Evolutionary conservation across 37 sponge, comb jelly and placozoan genomes (phyloP), one percentile per base, ranked within the genome.

Genomic region (Beroe forskalii): DNA sequence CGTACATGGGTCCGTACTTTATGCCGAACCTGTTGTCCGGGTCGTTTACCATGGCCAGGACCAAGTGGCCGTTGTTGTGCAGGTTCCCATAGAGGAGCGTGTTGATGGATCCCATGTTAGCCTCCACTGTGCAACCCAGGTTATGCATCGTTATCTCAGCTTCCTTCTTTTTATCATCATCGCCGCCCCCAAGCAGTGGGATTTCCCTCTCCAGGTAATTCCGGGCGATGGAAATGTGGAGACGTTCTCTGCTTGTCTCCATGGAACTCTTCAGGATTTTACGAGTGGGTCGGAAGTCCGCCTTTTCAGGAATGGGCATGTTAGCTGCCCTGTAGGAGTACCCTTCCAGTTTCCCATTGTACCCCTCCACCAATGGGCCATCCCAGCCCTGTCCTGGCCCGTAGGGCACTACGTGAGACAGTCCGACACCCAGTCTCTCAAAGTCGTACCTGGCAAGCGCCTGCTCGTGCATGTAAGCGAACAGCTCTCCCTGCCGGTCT

Each of bases 381-480:
- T 72, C 40, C 75, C 75, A 72, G 2, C 32, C 30, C 39, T 72
- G 35, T 3, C 75, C 75, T 20, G 75, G 75, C 37, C 75, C 75
- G 20, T 30, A 72, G 6, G 75, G 39, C 30, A 35, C 14, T 1
- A 72, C 75, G 3, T 39, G 37, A 3, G 38, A 35, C 38, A 72
- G 8, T 3, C 40, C 75, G 1, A 32, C 40, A 3, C 38, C 75
- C 38, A 72, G 40, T 20, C 75, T 72, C 75, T 72, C 75, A 32
- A 72, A 72, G 75, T 72, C 75, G 75, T 72, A 72, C 38, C 75
- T 27, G 20, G 75, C 75, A 1, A 72, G 75, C 75, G 33, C 33
- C 75, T 72, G 75, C 75, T 72, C 40, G 75, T 72, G 75, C 75
- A 72, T 72, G 75, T 72, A n/a, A n/a, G n/a, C n/a, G n/a, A n/a